Percentiles rank a stretch among this genome's conserved stretches.
Conservation (phyloP, 2,113 vertebrate species). For the Argyrosomus japonicus region DNA sequence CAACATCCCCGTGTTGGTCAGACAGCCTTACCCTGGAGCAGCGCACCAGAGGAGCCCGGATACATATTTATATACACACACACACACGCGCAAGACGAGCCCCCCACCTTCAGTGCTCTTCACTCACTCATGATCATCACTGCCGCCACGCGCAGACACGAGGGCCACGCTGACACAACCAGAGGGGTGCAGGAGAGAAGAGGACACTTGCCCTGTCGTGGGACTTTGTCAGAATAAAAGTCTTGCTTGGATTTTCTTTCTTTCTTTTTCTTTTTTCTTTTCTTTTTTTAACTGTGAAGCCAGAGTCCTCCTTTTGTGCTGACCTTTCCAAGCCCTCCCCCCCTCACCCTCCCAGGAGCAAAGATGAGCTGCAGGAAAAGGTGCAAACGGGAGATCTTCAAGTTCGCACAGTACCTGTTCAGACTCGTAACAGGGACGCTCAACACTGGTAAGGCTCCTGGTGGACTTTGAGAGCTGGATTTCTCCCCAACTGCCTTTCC, state of each 20-base stretch:
- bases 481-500: neutral
- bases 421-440: constrained; percentile 95
- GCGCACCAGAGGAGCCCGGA: constrained; percentile 34
- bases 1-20: constrained; percentile 43
- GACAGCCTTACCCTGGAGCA: constrained; percentile 51
- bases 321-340: constrained; percentile 48
- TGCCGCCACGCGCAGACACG: constrained; percentile 42
- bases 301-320: constrained; percentile 57
- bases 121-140: constrained; percentile 65
- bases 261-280: constrained; percentile 3
- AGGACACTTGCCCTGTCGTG: constrained; percentile 29
- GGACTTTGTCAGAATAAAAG: constrained; percentile 53
- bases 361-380: constrained; percentile 97
- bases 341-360: constrained; percentile 52
- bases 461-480: constrained; percentile 5
- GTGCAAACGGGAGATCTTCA: constrained; percentile 96
- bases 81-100: constrained; percentile 33
- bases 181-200: constrained; percentile 62
- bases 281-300: constrained; percentile 60
- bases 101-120: constrained; percentile 20
- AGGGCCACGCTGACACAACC: constrained; percentile 70
- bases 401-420: constrained; percentile 97
- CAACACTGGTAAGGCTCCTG: constrained; percentile 89
- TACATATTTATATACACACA: constrained; percentile 17
- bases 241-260: constrained; percentile 50